These are phyloP conservation scores for Dolomedes plantarius DNA, from an alignment of 2,888 invertebrate genomes.

Conservation along the genomic window DNA sequence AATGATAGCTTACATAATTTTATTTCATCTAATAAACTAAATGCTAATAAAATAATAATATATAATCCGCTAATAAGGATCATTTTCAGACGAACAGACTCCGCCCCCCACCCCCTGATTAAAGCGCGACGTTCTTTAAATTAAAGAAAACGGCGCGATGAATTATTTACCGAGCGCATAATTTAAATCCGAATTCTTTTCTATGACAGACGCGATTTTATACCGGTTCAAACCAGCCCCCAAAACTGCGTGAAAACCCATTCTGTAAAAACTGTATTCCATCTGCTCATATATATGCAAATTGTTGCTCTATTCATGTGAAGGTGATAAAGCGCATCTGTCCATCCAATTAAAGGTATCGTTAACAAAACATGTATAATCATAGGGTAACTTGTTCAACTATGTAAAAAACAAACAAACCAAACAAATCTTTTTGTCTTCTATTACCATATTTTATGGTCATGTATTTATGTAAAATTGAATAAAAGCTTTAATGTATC, in stretches of 20 bases:
- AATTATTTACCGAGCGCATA: too few species aligned
- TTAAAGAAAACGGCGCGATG: too few species aligned
- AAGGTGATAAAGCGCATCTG: background rate
- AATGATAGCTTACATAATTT: too few species aligned
- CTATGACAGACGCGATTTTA: background rate
- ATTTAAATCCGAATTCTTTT: background rate
- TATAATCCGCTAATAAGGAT: too few species aligned
- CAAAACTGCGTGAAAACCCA: background rate
- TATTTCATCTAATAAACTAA: too few species aligned
- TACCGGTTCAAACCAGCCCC: background rate
- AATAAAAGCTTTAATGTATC: constrained; percentile 35
- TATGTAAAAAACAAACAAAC: background rate
- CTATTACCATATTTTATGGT: background rate
- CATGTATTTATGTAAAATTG: constrained; percentile 30
- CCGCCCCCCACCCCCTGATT: too few species aligned
- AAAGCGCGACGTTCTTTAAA: too few species aligned
- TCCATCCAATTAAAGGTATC: background rate
- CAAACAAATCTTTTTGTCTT: constrained; percentile 11
- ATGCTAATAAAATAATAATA: too few species aligned
- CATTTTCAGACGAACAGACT: too few species aligned
- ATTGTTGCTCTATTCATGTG: background rate
- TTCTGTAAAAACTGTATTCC: background rate
- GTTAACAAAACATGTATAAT: constrained; percentile 2
- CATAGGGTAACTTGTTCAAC: background rate
- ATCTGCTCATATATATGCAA: background rate